Conservation (phyloP, 2,888 invertebrate species). For the Cephus nigrinus region DNA sequence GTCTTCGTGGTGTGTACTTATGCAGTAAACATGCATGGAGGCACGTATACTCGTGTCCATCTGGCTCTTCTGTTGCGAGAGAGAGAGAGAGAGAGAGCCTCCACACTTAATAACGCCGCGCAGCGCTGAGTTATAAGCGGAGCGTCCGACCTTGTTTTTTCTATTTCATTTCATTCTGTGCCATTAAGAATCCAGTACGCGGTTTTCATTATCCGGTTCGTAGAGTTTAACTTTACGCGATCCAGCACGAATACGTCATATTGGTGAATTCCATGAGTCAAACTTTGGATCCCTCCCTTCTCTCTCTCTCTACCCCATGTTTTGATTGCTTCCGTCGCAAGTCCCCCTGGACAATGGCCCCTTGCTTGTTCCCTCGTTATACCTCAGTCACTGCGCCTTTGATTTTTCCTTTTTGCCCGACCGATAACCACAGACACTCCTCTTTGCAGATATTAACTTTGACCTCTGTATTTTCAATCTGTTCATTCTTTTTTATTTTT, state of each 20-base stretch:
- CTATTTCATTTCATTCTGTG: neutral
- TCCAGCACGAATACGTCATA: neutral
- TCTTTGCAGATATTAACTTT: neutral
- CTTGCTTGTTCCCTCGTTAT: too few species aligned
- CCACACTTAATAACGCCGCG: too few species aligned
- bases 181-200: neutral
- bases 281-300: neutral
- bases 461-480: conserved; percentile 7
- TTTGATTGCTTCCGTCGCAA: too few species aligned
- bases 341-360: too few species aligned
- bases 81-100: too few species aligned
- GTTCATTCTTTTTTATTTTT: conserved; percentile 14
- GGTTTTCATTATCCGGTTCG: neutral
- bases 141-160: neutral
- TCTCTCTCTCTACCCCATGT: neutral
- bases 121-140: neutral
- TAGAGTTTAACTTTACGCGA: neutral
- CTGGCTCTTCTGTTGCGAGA: neutral
- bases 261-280: neutral
- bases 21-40: neutral
- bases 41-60: neutral
- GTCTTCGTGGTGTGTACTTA: neutral
- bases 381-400: neutral
- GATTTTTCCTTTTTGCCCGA: neutral
- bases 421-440: neutral